Evolutionary conservation across 2,888 invertebrate genomes (phyloP), one percentile per base, ranked within the genome.

Genomic region (Epinotia brunnichana): DNA sequence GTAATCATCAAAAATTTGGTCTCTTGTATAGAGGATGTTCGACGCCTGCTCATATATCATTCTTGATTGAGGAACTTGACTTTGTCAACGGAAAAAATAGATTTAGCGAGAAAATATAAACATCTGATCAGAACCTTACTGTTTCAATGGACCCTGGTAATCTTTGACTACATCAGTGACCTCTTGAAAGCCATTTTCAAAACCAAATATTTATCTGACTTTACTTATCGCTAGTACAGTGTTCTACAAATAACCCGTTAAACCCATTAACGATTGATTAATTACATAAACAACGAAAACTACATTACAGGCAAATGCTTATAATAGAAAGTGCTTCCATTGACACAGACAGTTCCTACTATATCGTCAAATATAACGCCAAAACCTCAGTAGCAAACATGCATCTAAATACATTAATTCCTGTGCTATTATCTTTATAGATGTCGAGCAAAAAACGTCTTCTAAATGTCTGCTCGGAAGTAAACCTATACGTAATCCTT

Each of bases 311-410:
- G 29, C 15, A 57, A 24, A n/a, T 35, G 35, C 35, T 35, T 29
- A 29, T 7, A 29, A 29, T 39, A 59, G 59, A 59, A 19, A 39
- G 59, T 19, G 17, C 1, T 13, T 35, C 13, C 2, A 11, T 39
- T 60, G 59, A 60, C 59, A 44, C 44, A 61, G 21, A 21, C 44
- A 44, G 44, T 44, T 44, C 21, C 21, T 10, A 61, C n/a, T 5
- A 61, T 19, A 60, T 39, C 19, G 2, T 57, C 10, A 13, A 59
- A 39, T 17, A 59, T 13, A 11, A 59, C 17, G 19, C 59, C 59
- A 39, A 53, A 53, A 19, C 53, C 53, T 51, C 17, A 35, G 24
- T 44, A 2, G 21, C 24, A 44, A 61, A 44, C 41, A 61, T 15
- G 21, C 61, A 21, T 41, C 3, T 24, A 44, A 35, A 35, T 29